Evolutionary conservation across 2,797 vertebrate genomes (phyloP).

Genomic region (Propithecus deckenii): DNA sequence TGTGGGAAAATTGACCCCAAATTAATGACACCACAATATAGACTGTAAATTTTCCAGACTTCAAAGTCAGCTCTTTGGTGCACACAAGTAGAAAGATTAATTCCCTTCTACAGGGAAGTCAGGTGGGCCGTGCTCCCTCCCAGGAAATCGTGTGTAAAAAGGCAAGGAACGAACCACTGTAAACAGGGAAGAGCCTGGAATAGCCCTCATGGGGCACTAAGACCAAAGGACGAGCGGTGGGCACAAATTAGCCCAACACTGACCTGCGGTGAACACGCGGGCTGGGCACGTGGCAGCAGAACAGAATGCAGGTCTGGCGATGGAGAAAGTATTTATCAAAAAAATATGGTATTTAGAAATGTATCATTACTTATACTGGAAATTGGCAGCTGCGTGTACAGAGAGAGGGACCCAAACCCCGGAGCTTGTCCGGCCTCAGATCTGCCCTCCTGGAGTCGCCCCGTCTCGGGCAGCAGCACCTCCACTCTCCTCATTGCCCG

Average conservation of each 20-base stretch:
- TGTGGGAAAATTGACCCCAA: not conserved
- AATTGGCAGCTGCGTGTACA: no score
- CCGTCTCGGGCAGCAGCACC: fast-evolving
- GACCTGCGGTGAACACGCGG: fast-evolving
- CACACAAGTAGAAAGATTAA: not conserved
- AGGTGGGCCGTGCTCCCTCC: not conserved
- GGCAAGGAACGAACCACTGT: fast-evolving
- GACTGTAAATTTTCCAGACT: fast-evolving
- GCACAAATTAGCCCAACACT: fast-evolving
- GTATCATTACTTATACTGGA: fast-evolving
- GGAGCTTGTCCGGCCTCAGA: not conserved
- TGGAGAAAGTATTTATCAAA: not conserved
- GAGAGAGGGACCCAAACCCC: not conserved
- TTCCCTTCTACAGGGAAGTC: not conserved
- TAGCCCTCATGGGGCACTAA: fast-evolving
- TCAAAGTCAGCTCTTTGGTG: not conserved
- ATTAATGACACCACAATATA: not conserved
- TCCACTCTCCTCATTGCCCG: fast-evolving
- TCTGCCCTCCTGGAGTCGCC: fast-evolving
- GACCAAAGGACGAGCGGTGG: fast-evolving
- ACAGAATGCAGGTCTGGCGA: not conserved
- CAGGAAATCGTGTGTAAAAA: fast-evolving
- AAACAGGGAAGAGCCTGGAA: not conserved
- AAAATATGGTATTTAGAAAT: not conserved
- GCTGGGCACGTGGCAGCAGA: not conserved